A percentile compares a stretch with the other conserved stretches of the same genome.
Evolutionary conservation across 1,140 invertebrate species (phyloP).

Genomic region (Ceratitis capitata): DNA sequence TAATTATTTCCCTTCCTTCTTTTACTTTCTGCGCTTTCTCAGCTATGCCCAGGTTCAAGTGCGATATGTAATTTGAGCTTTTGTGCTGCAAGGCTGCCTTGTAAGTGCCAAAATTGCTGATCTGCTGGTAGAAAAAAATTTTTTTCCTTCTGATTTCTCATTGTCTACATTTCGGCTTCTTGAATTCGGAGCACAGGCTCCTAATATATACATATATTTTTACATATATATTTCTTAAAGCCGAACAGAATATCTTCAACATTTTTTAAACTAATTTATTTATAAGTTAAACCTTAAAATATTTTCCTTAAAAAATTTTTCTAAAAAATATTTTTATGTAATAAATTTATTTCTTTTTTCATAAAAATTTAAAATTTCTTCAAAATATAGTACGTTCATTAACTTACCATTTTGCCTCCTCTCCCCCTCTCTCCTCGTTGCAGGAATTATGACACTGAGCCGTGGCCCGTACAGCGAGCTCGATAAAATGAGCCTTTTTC

Average conservation of each 20-base stretch:
- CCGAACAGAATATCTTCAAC: too few species aligned
- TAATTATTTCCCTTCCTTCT: neutral
- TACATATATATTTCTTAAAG: too few species aligned
- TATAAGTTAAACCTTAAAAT: neutral
- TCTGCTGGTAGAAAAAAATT: neutral
- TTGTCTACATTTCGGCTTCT: neutral
- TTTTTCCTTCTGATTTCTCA: neutral
- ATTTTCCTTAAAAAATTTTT: neutral
- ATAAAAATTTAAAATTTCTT: neutral
- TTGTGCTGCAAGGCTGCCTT: too few species aligned
- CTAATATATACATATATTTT: neutral
- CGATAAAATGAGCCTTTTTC: constrained; percentile 98
- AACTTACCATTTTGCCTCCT: neutral
- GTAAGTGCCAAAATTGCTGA: neutral
- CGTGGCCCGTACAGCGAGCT: constrained; percentile 90
- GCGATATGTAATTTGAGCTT: neutral
- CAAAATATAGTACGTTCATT: neutral
- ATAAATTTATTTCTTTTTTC: neutral
- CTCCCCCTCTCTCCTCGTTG: constrained; percentile 46
- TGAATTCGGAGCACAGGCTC: neutral
- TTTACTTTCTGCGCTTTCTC: too few species aligned
- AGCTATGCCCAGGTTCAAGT: neutral
- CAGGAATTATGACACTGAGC: constrained; percentile 97
- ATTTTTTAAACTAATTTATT: neutral
- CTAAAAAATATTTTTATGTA: neutral